Percentiles rank a stretch among this genome's conserved stretches.
Conservation (phyloP, 2,113 vertebrate species). For the Scomber scombrus region DNA sequence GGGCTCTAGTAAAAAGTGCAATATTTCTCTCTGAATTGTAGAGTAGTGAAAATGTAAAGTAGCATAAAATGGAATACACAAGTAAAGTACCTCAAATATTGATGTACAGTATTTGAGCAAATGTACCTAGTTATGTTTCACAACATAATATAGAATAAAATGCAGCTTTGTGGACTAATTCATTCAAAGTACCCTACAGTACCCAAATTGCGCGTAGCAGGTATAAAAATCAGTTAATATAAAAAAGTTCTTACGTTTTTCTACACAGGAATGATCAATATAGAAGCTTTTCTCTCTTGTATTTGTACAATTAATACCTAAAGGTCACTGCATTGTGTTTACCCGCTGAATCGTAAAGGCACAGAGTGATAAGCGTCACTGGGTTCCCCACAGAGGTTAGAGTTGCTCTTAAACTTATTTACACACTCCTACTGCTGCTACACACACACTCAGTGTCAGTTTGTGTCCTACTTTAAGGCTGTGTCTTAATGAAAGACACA, state of each 20-base stretch:
- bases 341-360: background rate
- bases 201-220: too few relatives aligned
- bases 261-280: too few relatives aligned
- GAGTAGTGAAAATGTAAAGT: background rate
- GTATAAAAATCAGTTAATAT: too few relatives aligned
- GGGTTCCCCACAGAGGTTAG: background rate
- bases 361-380: background rate
- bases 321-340: slow-evolving; percentile 2
- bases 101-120: background rate
- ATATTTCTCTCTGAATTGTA: background rate
- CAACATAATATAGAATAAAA: background rate
- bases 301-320: background rate
- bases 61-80: background rate
- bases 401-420: background rate
- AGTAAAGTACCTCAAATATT: background rate
- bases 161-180: background rate
- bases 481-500: slow-evolving; percentile 59
- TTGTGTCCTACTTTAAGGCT: slow-evolving; percentile 37
- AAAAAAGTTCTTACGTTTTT: too few relatives aligned
- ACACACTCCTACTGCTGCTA: slow-evolving; percentile 27
- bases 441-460: slow-evolving; percentile 12
- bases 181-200: background rate
- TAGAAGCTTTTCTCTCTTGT: too few relatives aligned
- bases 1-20: background rate
- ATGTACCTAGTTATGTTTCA: background rate